Evolutionary conservation across 2,113 vertebrate genomes (phyloP).

Genomic region (Pedionomus torquatus): DNA sequence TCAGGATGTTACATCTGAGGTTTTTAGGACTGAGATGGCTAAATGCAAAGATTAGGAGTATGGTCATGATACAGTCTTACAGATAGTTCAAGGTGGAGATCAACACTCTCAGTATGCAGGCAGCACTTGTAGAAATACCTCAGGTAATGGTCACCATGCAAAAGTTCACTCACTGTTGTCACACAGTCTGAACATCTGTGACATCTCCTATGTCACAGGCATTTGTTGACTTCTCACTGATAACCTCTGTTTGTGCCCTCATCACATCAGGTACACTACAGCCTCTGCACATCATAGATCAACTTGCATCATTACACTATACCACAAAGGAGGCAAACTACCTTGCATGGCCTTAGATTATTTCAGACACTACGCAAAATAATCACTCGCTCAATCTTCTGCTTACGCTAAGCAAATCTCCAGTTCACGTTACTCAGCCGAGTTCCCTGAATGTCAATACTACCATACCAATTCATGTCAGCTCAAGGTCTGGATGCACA

Average conservation of each 20-base stretch:
- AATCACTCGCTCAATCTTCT: background rate
- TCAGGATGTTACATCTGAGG: accelerated
- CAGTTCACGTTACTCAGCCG: background rate
- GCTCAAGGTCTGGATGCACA: background rate
- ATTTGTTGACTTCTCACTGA: background rate
- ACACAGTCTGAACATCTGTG: background rate
- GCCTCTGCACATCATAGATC: accelerated
- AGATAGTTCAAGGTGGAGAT: accelerated
- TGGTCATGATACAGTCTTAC: accelerated
- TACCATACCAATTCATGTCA: background rate
- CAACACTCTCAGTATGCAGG: accelerated
- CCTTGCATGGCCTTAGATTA: accelerated
- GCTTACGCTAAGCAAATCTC: background rate
- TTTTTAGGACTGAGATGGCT: background rate
- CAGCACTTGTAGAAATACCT: accelerated
- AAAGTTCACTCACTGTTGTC: accelerated
- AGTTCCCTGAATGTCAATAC: background rate
- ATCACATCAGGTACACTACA: accelerated
- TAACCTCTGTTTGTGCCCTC: accelerated
- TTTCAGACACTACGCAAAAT: background rate
- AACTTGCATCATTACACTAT: accelerated
- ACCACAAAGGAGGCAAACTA: accelerated
- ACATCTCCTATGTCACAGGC: background rate
- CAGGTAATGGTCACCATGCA: accelerated
- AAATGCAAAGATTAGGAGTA: background rate